Conservation (phyloP, 1,140 invertebrate species). For the Mactra quadrangularis region DNA sequence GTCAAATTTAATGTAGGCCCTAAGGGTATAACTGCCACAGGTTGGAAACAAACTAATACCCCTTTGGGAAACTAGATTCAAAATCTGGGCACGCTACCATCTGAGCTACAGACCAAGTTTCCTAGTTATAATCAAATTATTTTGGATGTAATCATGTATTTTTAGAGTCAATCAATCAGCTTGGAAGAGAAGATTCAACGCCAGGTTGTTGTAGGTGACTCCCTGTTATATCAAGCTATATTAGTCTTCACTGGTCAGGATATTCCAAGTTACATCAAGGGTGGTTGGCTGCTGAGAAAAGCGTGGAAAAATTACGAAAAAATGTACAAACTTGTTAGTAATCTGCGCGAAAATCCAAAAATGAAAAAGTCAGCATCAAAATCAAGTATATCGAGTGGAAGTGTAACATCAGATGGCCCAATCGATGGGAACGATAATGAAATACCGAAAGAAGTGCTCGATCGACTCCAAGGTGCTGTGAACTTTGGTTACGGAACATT, state of each 20-base stretch:
- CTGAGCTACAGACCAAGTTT: no score
- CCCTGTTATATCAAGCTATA: constrained; percentile 87
- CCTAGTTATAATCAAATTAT: no score
- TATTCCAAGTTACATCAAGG: constrained; percentile 88
- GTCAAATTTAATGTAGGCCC: no score
- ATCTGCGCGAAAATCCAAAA: constrained; percentile 83
- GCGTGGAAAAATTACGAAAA: constrained; percentile 91
- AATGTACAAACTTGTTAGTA: constrained; percentile 87
- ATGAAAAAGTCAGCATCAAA: constrained; percentile 67
- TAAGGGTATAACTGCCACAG: no score
- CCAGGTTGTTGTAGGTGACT: constrained; percentile 89
- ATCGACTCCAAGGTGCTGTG: constrained; percentile 88
- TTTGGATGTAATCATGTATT: no score
- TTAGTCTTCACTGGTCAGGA: constrained; percentile 88
- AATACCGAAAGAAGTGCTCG: constrained; percentile 81
- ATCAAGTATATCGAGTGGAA: constrained; percentile 43
- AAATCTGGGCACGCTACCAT: no score
- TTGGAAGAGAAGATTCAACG: constrained; percentile 86
- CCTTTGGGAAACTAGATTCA: no score
- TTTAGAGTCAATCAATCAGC: constrained; percentile 69
- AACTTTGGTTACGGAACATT: constrained; percentile 91
- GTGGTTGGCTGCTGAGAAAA: constrained; percentile 89
- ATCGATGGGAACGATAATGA: constrained; percentile 75
- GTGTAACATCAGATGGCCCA: constrained; percentile 59
- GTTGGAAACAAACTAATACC: no score